Conservation (phyloP, 2,113 vertebrate species). For the Heterotis niloticus region DNA sequence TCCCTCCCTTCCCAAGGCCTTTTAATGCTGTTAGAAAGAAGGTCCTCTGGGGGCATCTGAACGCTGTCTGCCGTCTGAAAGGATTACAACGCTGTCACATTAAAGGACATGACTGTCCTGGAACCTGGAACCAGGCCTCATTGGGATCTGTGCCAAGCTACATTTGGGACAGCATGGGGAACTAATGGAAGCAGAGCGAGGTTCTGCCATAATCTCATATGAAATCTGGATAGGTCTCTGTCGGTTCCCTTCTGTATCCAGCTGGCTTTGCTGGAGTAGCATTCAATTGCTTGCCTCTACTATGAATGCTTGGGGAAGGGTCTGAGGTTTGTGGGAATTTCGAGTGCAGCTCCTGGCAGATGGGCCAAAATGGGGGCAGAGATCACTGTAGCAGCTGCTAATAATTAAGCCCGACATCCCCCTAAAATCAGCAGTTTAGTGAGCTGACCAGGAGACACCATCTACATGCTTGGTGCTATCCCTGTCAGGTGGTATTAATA, state of each 20-base stretch:
- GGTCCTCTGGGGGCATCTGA: no score
- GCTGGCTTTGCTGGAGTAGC: neutral
- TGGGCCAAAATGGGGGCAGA: conserved; percentile 29
- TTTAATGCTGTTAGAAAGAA: no score
- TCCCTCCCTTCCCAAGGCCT: no score
- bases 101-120: neutral
- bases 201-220: neutral
- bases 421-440: conserved; percentile 45
- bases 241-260: neutral
- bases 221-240: neutral
- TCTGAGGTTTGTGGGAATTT: neutral
- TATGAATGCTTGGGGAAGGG: neutral
- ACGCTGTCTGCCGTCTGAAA: no score
- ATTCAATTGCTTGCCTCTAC: neutral
- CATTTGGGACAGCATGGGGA: neutral
- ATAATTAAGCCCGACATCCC: conserved; percentile 56
- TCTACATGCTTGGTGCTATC: conserved; percentile 25
- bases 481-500: neutral
- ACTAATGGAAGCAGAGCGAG: no score
- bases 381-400: conserved; percentile 45
- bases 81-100: neutral
- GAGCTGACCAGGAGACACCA: conserved; percentile 27
- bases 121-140: neutral
- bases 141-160: neutral
- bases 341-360: neutral